Evolutionary conservation across 2,888 invertebrate species (phyloP).

Genomic region (Acanthoscelides obtectus): DNA sequence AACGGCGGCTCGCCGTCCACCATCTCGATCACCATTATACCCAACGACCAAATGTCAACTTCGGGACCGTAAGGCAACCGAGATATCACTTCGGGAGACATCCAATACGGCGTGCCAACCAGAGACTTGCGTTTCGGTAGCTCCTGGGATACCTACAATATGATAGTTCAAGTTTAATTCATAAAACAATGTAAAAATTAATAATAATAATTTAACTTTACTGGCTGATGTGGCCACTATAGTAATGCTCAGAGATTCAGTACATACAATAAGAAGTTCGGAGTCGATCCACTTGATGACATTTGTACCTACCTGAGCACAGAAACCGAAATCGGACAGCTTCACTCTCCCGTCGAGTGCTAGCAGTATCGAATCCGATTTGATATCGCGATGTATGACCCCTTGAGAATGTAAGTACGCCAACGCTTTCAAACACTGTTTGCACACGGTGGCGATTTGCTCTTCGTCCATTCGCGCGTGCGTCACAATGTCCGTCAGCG

Average conservation of each 20-base stretch:
- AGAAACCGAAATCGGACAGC: conserved; percentile 98
- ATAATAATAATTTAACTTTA: too few relatives aligned
- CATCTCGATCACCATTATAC: conserved; percentile 99
- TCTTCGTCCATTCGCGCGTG: conserved; percentile 96
- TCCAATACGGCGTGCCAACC: conserved; percentile 99
- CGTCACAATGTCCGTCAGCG: conserved; percentile 98
- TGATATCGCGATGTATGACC: conserved; percentile 96
- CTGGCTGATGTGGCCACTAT: too few relatives aligned
- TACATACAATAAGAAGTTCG: too few relatives aligned
- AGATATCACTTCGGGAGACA: conserved; percentile 96
- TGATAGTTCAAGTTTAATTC: too few relatives aligned
- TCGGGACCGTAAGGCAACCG: conserved; percentile 96
- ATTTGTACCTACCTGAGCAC: conserved; percentile 70
- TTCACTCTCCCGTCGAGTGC: conserved; percentile 96
- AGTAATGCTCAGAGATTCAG: too few relatives aligned
- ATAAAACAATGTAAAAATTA: too few relatives aligned
- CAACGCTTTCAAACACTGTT: conserved; percentile 78
- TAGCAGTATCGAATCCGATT: conserved; percentile 95
- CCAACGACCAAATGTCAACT: conserved; percentile 91
- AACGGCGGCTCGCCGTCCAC: conserved; percentile 99
- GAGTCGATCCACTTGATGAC: too few relatives aligned
- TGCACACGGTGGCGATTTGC: conserved; percentile 97
- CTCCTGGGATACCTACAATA: conserved; percentile 65
- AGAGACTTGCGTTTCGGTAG: conserved; percentile 93
- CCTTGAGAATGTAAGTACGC: conserved; percentile 97